Evolutionary conservation across 2,888 invertebrate genomes (phyloP), one percentile per base, ranked within the genome.

Genomic region (Latrodectus hesperus): DNA sequence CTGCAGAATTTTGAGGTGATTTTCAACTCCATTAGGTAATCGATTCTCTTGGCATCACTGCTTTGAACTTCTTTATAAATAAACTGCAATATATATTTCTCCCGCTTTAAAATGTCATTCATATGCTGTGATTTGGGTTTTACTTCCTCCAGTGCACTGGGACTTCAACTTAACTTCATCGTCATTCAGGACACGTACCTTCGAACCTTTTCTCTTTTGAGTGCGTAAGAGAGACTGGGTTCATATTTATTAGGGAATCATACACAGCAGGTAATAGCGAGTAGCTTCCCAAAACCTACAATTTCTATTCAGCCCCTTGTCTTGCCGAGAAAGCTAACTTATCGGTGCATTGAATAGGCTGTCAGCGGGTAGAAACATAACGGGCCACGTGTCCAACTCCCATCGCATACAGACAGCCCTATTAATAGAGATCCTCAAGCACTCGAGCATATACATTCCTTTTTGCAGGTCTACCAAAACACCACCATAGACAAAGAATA

Each of bases 241-340:
- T 70, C 83, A 55, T 71, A 70, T 75, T 76, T 71, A 83, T 83
- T 17, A 17, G 75, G 26, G 70, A 70, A 71, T 71, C 71, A 76
- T 83, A 64, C 83, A 76, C 71, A 70, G 71, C 14, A 17, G 75
- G 75, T 83, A 70, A 60, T 16, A 60, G n/a, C 12, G 11, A 11
- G 60, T 16, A 60, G 60, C n/a, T 16, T 60, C 14, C 49, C 22
- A 67, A 80, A 77, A 81, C 53, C 17, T 22, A 76, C 67, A 81
- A 77, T 87, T 87, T 87, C 60, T 87, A 87, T 87, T 81, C 86
- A 71, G 22, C 77, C 81, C 86, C 81, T 60, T n/a, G 65, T 17
- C 14, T 17, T 17, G 16, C 17, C n/a, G 38, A 17, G 55, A 26
- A 55, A 51, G 65, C 67, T 72, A 81, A 81, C 60, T 81, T 87